Percentiles rank a stretch among this genome's conserved stretches.
These are phyloP conservation scores for Sinocyclocheilus anophthalmus DNA, from an alignment of 2,113 vertebrate species.

Conservation along the genomic window DNA sequence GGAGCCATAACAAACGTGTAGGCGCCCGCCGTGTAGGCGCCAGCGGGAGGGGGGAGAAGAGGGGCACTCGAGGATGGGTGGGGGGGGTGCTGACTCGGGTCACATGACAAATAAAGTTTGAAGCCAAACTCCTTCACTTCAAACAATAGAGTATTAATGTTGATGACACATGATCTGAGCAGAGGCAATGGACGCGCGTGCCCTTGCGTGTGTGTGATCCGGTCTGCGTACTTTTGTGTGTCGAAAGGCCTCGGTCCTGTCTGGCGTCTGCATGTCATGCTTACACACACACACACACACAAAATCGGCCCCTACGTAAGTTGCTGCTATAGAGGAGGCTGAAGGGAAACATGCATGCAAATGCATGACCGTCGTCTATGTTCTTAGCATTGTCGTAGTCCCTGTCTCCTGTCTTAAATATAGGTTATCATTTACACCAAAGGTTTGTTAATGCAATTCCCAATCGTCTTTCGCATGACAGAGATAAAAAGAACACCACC, in stretches of 20 bases:
- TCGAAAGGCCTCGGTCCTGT: conserved; percentile 15
- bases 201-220: conserved; percentile 51
- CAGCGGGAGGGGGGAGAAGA: conserved; percentile 63
- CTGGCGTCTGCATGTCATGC: conserved; percentile 33
- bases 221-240: conserved; percentile 37
- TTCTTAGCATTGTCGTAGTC: neutral
- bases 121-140: conserved; percentile 72
- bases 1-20: conserved; percentile 80
- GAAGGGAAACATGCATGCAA: neutral
- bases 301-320: no score
- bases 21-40: conserved; percentile 84
- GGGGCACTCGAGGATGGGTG: conserved; percentile 34
- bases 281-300: neutral
- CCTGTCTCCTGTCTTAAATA: neutral
- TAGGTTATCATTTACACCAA: neutral
- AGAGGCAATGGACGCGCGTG: conserved; percentile 60
- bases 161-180: conserved; percentile 76
- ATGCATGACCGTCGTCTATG: neutral
- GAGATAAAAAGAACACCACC: neutral
- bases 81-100: conserved; percentile 68
- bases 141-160: conserved; percentile 73
- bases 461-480: conserved; percentile 15
- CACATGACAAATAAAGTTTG: conserved; percentile 78
- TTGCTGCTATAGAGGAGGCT: neutral
- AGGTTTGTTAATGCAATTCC: conserved; percentile 8